Evolutionary conservation across 2,797 vertebrate genomes (phyloP).

Genomic region (Rousettus madagascariensis): DNA sequence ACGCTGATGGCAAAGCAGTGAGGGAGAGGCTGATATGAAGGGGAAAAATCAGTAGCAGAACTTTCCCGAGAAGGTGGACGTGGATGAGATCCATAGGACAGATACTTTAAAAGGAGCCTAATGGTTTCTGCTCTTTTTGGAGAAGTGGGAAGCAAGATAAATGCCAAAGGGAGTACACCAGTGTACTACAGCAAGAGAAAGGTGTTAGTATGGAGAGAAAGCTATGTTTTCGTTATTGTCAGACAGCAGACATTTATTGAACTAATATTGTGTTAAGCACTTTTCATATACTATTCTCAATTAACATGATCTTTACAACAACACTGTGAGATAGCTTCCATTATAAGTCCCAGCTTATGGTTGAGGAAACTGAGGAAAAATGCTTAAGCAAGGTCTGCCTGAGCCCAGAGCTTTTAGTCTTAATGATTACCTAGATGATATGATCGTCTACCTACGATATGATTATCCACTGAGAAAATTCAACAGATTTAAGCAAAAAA

Average conservation of each 20-base stretch:
- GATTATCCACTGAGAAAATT: constrained; percentile 37
- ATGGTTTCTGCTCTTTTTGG: neutral
- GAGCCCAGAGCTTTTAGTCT: constrained; percentile 12
- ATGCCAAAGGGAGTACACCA: neutral
- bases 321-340: neutral
- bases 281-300: neutral
- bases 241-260: neutral
- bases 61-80: neutral
- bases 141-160: neutral
- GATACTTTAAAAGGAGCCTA: neutral
- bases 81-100: neutral
- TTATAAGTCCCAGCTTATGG: neutral
- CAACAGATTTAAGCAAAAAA: constrained; percentile 43
- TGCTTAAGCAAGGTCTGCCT: neutral
- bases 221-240: neutral
- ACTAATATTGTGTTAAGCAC: neutral
- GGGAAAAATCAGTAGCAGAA: neutral
- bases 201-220: neutral
- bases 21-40: neutral
- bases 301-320: neutral
- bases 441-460: neutral
- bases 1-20: neutral
- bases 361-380: neutral
- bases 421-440: neutral
- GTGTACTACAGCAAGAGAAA: neutral